phyloP scores from a whole-genome alignment of 2,797 vertebrate genomes.

The Sebastes vulpes region DNA sequence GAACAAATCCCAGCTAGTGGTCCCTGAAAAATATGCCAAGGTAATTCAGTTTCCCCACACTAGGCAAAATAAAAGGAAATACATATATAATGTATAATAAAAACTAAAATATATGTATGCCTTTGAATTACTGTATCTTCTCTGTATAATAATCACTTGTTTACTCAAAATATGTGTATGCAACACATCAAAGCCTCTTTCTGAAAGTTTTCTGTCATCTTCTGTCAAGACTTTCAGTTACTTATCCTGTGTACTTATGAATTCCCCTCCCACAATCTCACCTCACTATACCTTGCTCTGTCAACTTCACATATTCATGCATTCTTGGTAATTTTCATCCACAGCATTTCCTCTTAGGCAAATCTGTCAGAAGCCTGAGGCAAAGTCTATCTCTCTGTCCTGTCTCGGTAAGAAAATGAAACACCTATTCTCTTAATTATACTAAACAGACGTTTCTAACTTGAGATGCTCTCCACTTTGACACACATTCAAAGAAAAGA shows the following conservation, averaged over 20 bases:
- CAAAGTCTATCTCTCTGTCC: constrained; percentile 22
- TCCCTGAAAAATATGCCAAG: constrained; percentile 8
- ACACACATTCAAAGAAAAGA: constrained; percentile 26
- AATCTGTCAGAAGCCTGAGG: constrained; percentile 46
- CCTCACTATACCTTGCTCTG: not conserved
- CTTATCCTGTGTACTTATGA: constrained; percentile 14
- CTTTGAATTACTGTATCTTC: constrained; percentile 31
- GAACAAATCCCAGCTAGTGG: not conserved
- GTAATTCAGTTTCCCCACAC: not conserved
- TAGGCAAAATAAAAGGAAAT: constrained; percentile 15
- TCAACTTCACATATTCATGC: constrained; percentile 4
- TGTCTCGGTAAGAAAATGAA: constrained; percentile 23
- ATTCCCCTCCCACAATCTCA: not conserved
- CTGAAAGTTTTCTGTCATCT: constrained; percentile 8
- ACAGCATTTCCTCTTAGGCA: constrained; percentile 26
- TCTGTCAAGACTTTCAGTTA: constrained; percentile 30
- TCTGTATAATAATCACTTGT: constrained; percentile 46
- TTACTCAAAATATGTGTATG: constrained; percentile 43
- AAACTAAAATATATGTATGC: not conserved
- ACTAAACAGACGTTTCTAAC: constrained; percentile 20
- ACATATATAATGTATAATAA: not conserved
- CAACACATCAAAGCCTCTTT: constrained; percentile 56
- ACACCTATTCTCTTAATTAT: constrained; percentile 45
- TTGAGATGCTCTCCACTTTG: constrained; percentile 26
- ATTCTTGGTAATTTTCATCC: constrained; percentile 40